Percentiles rank a stretch among this genome's conserved stretches.
These are phyloP conservation scores for Dasypolia templi DNA, from an alignment of 2,888 invertebrate species.

Conservation along the genomic window DNA sequence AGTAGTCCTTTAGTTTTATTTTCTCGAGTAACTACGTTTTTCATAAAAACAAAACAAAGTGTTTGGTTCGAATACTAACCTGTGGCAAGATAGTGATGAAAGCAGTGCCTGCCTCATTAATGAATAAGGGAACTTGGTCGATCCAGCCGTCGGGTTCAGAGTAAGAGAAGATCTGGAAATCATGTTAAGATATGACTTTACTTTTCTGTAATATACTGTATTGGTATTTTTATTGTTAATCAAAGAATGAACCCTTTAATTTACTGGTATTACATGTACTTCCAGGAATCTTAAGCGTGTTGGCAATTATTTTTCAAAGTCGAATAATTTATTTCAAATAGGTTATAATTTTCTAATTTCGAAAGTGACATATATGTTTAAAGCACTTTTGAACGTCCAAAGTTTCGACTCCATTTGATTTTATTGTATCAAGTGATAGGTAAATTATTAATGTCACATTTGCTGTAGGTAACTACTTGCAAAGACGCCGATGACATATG, in stretches of 20 bases:
- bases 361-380: no score
- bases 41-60: neutral
- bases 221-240: neutral
- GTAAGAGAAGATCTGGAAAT: slow-evolving; percentile 86
- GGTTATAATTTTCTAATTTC: no score
- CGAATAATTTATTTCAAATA: no score
- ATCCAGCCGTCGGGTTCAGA: slow-evolving; percentile 93
- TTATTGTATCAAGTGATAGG: no score
- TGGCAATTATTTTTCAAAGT: no score
- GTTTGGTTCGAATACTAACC: slow-evolving; percentile 73
- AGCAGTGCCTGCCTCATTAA: slow-evolving; percentile 92
- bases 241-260: no score
- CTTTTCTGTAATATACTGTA: neutral
- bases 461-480: no score
- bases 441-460: neutral
- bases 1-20: neutral
- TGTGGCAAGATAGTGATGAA: slow-evolving; percentile 94
- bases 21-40: neutral
- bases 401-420: neutral
- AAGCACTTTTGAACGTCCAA: no score
- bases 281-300: neutral
- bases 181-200: neutral
- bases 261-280: no score
- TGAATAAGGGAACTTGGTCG: slow-evolving; percentile 93
- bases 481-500: neutral